Percentiles rank a stretch among this genome's conserved stretches.
Evolutionary conservation across 2,113 vertebrate genomes (phyloP).

Genomic region (Scytalopus superciliaris): DNA sequence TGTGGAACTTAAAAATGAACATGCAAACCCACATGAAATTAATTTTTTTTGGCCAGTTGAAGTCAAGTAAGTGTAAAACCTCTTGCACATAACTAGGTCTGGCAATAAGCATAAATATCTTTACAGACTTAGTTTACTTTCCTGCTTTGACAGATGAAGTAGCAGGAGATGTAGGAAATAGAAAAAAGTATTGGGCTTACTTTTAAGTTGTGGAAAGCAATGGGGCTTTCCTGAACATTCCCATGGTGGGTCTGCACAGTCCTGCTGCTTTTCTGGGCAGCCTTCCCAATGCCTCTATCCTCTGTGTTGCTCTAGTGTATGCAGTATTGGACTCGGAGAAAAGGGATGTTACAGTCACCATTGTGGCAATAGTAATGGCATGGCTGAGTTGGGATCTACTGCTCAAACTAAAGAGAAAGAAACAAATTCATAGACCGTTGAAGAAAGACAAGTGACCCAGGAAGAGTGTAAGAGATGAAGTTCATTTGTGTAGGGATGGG

Average conservation of each 20-base stretch:
- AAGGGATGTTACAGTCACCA: not conserved
- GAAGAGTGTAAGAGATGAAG: not conserved
- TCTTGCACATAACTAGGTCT: not conserved
- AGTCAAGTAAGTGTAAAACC: not conserved
- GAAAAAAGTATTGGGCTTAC: not conserved
- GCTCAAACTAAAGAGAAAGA: not conserved
- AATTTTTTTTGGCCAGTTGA: not conserved
- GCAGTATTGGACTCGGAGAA: not conserved
- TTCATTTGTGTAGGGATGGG: not conserved
- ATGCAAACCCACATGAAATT: not conserved
- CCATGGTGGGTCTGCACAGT: fast-evolving
- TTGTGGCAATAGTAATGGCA: not conserved
- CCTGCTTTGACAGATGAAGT: not conserved
- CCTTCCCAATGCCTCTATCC: not conserved
- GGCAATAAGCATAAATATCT: not conserved
- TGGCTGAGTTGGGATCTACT: not conserved
- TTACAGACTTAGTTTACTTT: fast-evolving
- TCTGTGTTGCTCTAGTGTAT: fast-evolving
- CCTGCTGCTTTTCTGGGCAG: not conserved
- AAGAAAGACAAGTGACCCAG: not conserved
- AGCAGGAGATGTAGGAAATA: not conserved
- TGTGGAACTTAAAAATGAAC: not conserved
- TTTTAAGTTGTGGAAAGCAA: not conserved
- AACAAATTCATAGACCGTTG: not conserved
- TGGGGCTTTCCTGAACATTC: not conserved